Evolutionary conservation across 2,797 vertebrate genomes (phyloP), one percentile per base, ranked within the genome.

Genomic region (Gallinago nigripennis): DNA sequence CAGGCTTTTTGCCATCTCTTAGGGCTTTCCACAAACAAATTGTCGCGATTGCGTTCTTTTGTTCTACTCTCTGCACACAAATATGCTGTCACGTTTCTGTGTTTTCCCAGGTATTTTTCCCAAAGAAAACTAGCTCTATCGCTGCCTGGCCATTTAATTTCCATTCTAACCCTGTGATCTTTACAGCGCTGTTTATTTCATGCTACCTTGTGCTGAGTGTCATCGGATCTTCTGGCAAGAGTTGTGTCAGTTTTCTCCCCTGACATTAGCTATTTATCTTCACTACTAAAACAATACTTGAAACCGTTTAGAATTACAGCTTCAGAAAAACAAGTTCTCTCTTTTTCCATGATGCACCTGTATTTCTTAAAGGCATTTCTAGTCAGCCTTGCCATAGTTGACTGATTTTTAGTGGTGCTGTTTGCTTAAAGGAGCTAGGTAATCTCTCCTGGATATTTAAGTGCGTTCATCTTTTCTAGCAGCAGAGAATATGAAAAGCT

Each of bases 191-290:
- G 78, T 82, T 95, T 92, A 81, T 81, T 92, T 88, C 86, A 33
- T 61, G 48, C 64, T 92, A 71, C 70, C 65, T 78, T 86, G 77
- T 82, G 90, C 68, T 23, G 77, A 82, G 70, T 27, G 75, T 94
- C 94, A 92, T 71, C 0, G 5, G 83, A 94, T 95, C 75, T 91
- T 90, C 88, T 93, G 93, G 91, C 83, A 92, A 64, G 71, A 39
- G 33, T 27, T 86, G 53, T 37, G 80, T 90, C 2, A 0, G 71
- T 90, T 92, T 94, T 88, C 68, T 64, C 70, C 82, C 68, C 79
- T 90, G 94, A 83, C 90, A 82, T 57, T 43, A 57, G 51, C 91
- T 94, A 63, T 94, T 91, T 92, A 69, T 92, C 92, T 96, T 78
- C 0, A 4, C 69, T 88, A 71, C 77, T 80, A 81, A 94, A 96